These are phyloP conservation scores for Synergus gifuensis DNA, from an alignment of 2,888 invertebrate species.

Conservation along the genomic window DNA sequence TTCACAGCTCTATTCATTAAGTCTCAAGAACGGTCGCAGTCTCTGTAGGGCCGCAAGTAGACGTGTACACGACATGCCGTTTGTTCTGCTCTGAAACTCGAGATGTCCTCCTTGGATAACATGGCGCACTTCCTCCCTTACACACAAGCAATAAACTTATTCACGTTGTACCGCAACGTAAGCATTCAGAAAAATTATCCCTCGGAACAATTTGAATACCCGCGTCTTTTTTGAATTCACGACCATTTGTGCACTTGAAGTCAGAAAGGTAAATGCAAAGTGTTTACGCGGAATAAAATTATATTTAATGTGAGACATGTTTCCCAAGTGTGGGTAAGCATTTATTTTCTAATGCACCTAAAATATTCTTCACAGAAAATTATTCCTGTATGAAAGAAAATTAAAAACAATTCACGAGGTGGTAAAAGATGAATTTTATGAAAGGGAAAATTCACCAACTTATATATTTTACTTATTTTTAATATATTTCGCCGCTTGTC, in stretches of 20 bases:
- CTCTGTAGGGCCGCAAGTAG: conserved; percentile 65
- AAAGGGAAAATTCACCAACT: too few relatives aligned
- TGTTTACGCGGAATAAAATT: conserved; percentile 34
- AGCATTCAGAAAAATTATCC: conserved; percentile 47
- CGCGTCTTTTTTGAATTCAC: conserved; percentile 32
- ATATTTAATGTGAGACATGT: conserved; percentile 9
- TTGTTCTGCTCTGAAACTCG: conserved; percentile 71
- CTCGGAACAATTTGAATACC: neutral
- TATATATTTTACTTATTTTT: too few relatives aligned
- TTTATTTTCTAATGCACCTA: neutral
- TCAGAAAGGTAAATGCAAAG: conserved; percentile 30
- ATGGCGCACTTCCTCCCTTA: conserved; percentile 47
- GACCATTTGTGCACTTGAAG: conserved; percentile 39
- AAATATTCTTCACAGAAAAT: conserved; percentile 19
- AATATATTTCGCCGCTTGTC: too few relatives aligned
- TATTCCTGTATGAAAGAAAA: neutral
- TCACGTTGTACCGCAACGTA: conserved; percentile 45
- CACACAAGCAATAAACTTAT: conserved; percentile 53
- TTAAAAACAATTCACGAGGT: neutral
- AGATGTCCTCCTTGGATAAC: conserved; percentile 71
- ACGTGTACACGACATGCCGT: conserved; percentile 69
- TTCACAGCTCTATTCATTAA: conserved; percentile 64
- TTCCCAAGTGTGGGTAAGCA: neutral
- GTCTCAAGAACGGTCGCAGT: conserved; percentile 65
- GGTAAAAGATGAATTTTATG: too few relatives aligned